phyloP scores from a whole-genome alignment of 92 coral and sea anemone genomes.

The Ricordea florida region DNA sequence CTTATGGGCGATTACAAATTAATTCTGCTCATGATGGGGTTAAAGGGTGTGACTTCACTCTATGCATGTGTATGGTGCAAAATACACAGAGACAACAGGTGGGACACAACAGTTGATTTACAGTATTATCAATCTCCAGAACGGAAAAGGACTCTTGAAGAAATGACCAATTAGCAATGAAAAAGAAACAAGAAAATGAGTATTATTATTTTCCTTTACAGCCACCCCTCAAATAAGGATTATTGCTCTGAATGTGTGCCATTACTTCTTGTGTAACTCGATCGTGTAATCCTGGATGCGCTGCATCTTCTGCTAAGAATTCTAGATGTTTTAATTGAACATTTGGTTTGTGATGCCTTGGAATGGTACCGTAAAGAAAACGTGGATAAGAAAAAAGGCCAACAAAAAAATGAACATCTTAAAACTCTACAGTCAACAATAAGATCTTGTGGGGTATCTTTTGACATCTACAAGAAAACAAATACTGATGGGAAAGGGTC shows the following conservation, averaged over 20 bases:
- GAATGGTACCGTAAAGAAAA: constrained; percentile 43
- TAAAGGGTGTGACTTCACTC: too few species aligned
- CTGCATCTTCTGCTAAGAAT: constrained; percentile 61
- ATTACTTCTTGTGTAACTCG: constrained; percentile 37
- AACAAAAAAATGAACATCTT: constrained; percentile 20
- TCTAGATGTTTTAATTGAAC: constrained; percentile 50
- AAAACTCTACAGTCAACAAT: constrained; percentile 41
- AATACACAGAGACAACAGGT: too few species aligned
- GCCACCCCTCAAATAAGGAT: too few species aligned
- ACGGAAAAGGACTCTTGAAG: too few species aligned
- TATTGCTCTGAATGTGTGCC: constrained; percentile 60
- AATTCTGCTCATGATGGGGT: too few species aligned
- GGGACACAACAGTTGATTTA: too few species aligned
- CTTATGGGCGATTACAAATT: too few species aligned
- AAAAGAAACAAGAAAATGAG: too few species aligned
- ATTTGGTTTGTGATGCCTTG: constrained; percentile 39
- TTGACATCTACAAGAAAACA: constrained; percentile 65
- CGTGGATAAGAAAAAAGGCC: constrained; percentile 39
- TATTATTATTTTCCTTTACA: too few species aligned
- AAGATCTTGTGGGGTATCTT: constrained; percentile 52
- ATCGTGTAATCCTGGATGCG: constrained; percentile 62
- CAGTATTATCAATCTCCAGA: too few species aligned
- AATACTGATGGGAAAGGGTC: constrained; percentile 56
- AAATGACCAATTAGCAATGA: too few species aligned
- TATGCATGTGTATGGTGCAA: too few species aligned